Evolutionary conservation across 1,140 invertebrate genomes (phyloP), one percentile per base, ranked within the genome.

Genomic region (Atta texana): DNA sequence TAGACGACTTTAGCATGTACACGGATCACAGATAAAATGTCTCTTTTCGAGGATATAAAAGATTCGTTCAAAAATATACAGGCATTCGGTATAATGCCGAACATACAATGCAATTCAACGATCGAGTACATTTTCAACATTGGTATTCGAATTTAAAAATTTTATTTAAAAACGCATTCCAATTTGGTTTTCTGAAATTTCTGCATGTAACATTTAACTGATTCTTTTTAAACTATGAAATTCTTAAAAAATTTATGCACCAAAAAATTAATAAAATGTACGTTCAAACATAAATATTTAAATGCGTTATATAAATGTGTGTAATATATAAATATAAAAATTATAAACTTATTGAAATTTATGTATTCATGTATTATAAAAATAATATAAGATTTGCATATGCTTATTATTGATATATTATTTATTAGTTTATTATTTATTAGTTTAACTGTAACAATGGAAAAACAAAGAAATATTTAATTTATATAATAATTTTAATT

Each of bases 141-240:
- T 34, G 14, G 51, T 69, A 81, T 84, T 34, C 44, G 8, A 28
- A 84, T 84, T 51, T 24, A 63, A 74, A 63, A 74, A 84, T 84
- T 51, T 51, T 18, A 31, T 61, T 44, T 14, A 51, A 75, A 63
- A 75, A 63, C 28, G 28, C 55, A 51, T 74, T 61, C 3, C 24
- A 7, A 61, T 24, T 51, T 39, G 55, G 21, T 10, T 49, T 49
- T 49, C 10, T 8, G 8, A 39, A 74, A 75, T 34, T 75, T 51
- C 1, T 7, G 5, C 0, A 5, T 12, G n/a, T 1, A 59, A 1
- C 24, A 24, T 82, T 74, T 21, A 68, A 14, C 7, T 44, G 8
- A 10, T 44, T 12, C 8, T 44, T 44, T 5, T 51, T 51, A 51
- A 51, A 16, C 4, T 0, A 44, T 44, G 39, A 44, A 64, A 63